Evolutionary conservation across 2,888 invertebrate species (phyloP).

Genomic region (Noctua comes): DNA sequence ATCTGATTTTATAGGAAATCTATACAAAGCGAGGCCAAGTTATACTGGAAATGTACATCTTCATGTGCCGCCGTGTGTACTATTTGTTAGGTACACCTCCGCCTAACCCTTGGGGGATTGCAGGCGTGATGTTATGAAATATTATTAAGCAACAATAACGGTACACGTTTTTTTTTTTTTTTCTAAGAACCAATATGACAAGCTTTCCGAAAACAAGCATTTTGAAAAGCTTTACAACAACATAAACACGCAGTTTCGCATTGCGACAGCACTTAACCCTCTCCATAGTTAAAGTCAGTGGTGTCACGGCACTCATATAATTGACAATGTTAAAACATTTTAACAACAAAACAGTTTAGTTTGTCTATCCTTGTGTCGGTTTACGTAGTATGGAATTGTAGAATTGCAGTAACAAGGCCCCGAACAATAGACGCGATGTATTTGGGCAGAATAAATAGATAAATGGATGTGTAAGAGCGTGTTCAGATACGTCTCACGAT

Average conservation of each 20-base stretch:
- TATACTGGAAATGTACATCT: too few species aligned
- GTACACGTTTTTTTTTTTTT: background rate
- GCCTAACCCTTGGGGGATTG: too few species aligned
- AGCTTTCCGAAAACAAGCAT: background rate
- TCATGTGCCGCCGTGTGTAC: too few species aligned
- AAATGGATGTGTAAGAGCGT: slow-evolving; percentile 34
- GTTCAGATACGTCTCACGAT: slow-evolving; percentile 19
- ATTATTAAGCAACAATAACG: background rate
- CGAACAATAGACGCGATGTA: slow-evolving; percentile 41
- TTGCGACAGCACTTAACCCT: slow-evolving; percentile 8
- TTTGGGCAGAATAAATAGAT: slow-evolving; percentile 63
- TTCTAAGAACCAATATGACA: background rate
- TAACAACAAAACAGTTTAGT: slow-evolving; percentile 62
- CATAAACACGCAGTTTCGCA: slow-evolving; percentile 5
- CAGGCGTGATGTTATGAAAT: background rate
- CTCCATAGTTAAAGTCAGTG: background rate
- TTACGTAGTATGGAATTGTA: slow-evolving; percentile 65
- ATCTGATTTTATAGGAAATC: too few species aligned
- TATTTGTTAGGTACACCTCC: too few species aligned
- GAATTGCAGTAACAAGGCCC: slow-evolving; percentile 66
- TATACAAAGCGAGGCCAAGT: too few species aligned
- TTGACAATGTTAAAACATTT: slow-evolving; percentile 68
- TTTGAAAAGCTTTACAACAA: background rate
- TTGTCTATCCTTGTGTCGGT: slow-evolving; percentile 73
- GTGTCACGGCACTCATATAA: slow-evolving; percentile 36